Evolutionary conservation across 2,888 invertebrate genomes (phyloP).

Genomic region (Amorpha juglandis): DNA sequence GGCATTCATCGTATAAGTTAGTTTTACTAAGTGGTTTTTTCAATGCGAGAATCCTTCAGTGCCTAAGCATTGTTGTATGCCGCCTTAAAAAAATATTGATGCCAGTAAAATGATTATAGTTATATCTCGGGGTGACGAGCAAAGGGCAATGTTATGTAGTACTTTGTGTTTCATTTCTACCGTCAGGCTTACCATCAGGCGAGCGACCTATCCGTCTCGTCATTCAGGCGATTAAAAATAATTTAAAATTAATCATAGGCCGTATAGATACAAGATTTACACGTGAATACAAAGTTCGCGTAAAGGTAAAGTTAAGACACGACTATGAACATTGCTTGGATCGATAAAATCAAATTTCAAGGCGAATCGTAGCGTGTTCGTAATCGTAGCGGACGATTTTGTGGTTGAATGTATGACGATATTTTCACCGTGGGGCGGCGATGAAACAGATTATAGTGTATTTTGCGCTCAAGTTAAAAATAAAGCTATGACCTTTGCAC

Average conservation of each 20-base stretch:
- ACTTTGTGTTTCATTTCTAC: too few species aligned
- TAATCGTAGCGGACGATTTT: constrained; percentile 56
- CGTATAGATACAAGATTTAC: not conserved
- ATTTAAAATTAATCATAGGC: not conserved
- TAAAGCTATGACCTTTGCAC: constrained; percentile 22
- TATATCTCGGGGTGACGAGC: too few species aligned
- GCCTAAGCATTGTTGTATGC: too few species aligned
- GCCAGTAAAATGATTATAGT: too few species aligned
- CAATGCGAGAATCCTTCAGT: too few species aligned
- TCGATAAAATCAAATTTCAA: constrained; percentile 56
- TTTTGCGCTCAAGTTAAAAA: constrained; percentile 7
- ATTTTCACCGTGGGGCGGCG: constrained; percentile 12
- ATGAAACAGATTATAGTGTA: constrained; percentile 4
- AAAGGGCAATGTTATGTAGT: too few species aligned
- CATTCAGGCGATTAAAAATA: too few species aligned
- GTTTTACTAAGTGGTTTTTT: too few species aligned
- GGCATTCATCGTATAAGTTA: too few species aligned
- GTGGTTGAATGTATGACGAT: constrained; percentile 45
- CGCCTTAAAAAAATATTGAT: too few species aligned
- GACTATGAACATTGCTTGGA: constrained; percentile 8
- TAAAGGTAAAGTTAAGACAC: constrained; percentile 11
- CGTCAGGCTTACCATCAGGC: too few species aligned
- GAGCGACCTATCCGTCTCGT: too few species aligned
- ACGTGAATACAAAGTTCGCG: not conserved
- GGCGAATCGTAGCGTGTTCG: constrained; percentile 67